These are phyloP conservation scores for Scatophagus argus DNA, from an alignment of 2,113 vertebrate genomes.

Conservation along the genomic window DNA sequence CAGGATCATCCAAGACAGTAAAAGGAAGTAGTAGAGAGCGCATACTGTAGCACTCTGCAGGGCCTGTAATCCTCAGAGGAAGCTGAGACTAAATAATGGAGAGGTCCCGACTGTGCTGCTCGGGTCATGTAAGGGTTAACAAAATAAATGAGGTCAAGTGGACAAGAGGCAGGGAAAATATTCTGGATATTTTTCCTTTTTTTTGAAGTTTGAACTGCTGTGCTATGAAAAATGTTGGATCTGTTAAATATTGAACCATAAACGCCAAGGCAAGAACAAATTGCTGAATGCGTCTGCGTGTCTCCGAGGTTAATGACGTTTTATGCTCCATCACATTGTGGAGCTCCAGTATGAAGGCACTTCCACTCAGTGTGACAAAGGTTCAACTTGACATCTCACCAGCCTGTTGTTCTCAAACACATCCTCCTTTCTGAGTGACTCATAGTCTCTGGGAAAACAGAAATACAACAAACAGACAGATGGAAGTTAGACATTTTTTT, in stretches of 20 bases:
- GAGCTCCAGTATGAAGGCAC: background rate
- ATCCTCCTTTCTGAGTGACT: conserved; percentile 91
- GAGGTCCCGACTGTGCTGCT: conserved; percentile 29
- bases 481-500: background rate
- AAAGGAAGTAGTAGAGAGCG: conserved; percentile 38
- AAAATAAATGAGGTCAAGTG: conserved; percentile 65
- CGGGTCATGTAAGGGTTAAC: conserved; percentile 27
- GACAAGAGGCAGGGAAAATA: conserved; percentile 18
- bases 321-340: conserved; percentile 13
- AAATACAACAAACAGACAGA: background rate
- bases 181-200: no score
- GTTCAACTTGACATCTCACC: conserved; percentile 84
- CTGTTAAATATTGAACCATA: conserved; percentile 21
- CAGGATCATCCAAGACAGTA: conserved; percentile 34
- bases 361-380: conserved; percentile 3
- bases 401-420: conserved; percentile 95
- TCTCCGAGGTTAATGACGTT: conserved; percentile 35
- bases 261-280: conserved; percentile 28
- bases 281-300: background rate
- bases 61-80: conserved; percentile 51
- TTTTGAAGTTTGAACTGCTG: background rate
- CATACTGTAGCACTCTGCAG: conserved; percentile 21
- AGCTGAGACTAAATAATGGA: conserved; percentile 63
- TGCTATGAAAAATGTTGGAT: conserved; percentile 11
- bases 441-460: conserved; percentile 88